Percentiles rank a stretch among this genome's conserved stretches.
phyloP scores from a whole-genome alignment of 2,797 vertebrate genomes.

The Halcyon leucocephala region DNA sequence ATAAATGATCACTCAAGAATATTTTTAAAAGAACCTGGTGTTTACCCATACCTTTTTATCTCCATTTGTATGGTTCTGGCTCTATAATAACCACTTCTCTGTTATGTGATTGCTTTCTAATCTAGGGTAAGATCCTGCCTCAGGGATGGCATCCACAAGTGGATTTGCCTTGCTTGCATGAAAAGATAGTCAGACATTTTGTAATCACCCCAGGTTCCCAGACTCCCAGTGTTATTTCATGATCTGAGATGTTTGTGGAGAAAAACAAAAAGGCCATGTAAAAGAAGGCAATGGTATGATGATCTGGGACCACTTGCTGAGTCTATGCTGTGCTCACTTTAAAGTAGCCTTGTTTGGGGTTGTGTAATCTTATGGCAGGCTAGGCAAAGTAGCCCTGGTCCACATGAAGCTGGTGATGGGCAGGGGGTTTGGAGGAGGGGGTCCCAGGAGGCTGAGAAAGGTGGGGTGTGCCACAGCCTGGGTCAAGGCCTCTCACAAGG shows the following conservation, averaged over 20 bases:
- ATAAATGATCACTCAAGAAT: neutral
- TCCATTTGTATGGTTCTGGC: neutral
- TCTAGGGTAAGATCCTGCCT: neutral
- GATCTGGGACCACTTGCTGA: neutral
- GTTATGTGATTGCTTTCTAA: neutral
- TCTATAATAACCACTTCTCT: neutral
- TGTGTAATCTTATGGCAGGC: neutral
- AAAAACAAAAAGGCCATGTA: neutral
- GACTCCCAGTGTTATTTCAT: neutral
- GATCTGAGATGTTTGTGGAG: neutral
- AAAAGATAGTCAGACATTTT: neutral
- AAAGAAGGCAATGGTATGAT: neutral
- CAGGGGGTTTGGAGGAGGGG: neutral
- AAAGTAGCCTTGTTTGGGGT: neutral
- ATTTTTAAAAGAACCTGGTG: neutral
- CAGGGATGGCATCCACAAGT: neutral
- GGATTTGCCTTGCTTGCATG: neutral
- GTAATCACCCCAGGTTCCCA: neutral
- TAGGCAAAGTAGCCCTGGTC: neutral
- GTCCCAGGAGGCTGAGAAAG: neutral
- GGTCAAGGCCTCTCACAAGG: neutral
- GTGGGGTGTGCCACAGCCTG: neutral
- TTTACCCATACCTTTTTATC: neutral
- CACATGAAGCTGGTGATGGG: neutral
- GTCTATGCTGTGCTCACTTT: neutral